Base-by-base conservation (phyloP, 1,140 invertebrate genomes). In the Hormaphis cornu region DNA sequence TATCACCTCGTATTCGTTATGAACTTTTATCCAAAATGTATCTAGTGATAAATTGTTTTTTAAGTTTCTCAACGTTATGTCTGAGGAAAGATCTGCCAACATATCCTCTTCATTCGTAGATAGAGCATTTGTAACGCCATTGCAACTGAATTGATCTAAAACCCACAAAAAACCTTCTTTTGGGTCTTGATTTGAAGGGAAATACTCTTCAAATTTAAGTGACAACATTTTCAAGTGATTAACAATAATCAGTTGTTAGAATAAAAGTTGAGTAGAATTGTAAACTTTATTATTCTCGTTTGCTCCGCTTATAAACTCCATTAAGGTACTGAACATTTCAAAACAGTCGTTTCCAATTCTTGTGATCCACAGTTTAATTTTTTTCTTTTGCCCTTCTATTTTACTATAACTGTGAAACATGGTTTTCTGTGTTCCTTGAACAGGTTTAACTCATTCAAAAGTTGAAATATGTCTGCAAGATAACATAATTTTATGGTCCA, bases 401-500 rank as follows among this genome's bases (percentile, higher is more conserved):
- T 74, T 48, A 76, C 72, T 44, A 54, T 71, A 35, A 75, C 72
- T 74, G 72, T 72, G 52, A 75, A 72, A 72, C 74, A 66, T 73
- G 73, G 42, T 50, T 50, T 50, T 50, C 72, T 69, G 46, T 50
- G 46, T 50, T 73, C 71, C 74, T 73, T 76, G 73, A 63, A 76
- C 69, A 72, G 46, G 71, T 74, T 74, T 37, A 74, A 70, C 53
- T 71, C 72, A 70, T 76, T 74, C 59, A 75, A 54, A 73, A 73
- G 73, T 37, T 73, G 54, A 74, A 74, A 74, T 59, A 76, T 72
- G 73, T 76, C 71, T 69, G 71, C 71, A 37, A 75, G 71, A 71
- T 74, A 75, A 66, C 71, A 73, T 61, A 74, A 53, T 66, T 73
- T 74, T 53, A 72, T 52, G 53, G 71, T 35, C 69, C 30, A 61